phyloP scores from a whole-genome alignment of 1,140 invertebrate species.

The Caenorhabditis elegans region WBcel235 BX284604.4:5016501-5017000 shows the following conservation, averaged over 20 bases:
- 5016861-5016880: conserved; percentile 18
- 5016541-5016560: conserved; percentile 17
- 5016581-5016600: conserved; percentile 14
- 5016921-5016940: too few relatives aligned
- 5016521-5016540: too few relatives aligned
- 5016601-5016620: neutral
- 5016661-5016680: conserved; percentile 6
- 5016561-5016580: conserved; percentile 32
- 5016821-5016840: too few relatives aligned
- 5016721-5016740: neutral
- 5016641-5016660: conserved; percentile 3
- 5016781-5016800: neutral
- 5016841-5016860: neutral
- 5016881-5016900: too few relatives aligned
- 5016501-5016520: conserved; percentile 1
- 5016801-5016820: too few relatives aligned
- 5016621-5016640: conserved; percentile 14
- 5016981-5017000: too few relatives aligned
- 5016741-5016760: neutral
- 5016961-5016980: too few relatives aligned
- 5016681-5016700: neutral
- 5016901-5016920: too few relatives aligned
- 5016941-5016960: too few relatives aligned
- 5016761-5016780: neutral
- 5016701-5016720: neutral